phyloP scores from a whole-genome alignment of 1,140 invertebrate species.

The Coptotermes formosanus region DNA sequence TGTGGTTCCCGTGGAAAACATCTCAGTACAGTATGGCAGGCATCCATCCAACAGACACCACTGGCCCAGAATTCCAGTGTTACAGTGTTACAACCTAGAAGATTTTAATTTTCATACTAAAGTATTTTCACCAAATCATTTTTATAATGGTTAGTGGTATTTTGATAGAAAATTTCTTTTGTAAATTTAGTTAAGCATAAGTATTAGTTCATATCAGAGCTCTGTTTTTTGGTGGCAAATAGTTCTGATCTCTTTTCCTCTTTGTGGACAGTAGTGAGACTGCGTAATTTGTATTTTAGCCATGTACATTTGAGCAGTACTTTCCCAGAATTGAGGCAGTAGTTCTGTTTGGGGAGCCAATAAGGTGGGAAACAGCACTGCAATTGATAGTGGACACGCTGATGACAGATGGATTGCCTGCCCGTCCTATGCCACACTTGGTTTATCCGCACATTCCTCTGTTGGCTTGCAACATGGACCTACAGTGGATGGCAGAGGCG shows the following conservation, averaged over 20 bases:
- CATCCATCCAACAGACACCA: no score
- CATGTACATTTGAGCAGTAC: slow-evolving; percentile 54
- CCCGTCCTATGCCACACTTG: slow-evolving; percentile 44
- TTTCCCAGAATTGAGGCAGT: slow-evolving; percentile 57
- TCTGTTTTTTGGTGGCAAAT: not conserved
- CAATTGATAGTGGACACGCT: slow-evolving; percentile 69
- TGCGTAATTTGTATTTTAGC: slow-evolving; percentile 41
- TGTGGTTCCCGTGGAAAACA: no score
- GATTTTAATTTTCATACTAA: no score
- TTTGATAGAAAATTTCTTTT: not conserved
- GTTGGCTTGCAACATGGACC: slow-evolving; percentile 68
- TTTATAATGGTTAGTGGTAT: no score
- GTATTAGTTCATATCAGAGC: not conserved
- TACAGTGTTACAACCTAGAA: no score
- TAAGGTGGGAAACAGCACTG: slow-evolving; percentile 61
- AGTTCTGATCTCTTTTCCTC: not conserved
- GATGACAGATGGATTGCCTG: slow-evolving; percentile 61
- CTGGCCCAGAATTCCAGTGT: no score
- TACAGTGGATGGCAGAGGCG: slow-evolving; percentile 67
- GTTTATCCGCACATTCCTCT: slow-evolving; percentile 65
- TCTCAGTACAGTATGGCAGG: no score
- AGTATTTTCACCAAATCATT: no score
- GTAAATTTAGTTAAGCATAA: not conserved
- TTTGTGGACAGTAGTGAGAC: not conserved
- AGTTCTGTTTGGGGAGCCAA: slow-evolving; percentile 63